These are phyloP conservation scores for Melanostoma mellinum DNA, from an alignment of 2,888 invertebrate genomes.

Conservation along the genomic window DNA sequence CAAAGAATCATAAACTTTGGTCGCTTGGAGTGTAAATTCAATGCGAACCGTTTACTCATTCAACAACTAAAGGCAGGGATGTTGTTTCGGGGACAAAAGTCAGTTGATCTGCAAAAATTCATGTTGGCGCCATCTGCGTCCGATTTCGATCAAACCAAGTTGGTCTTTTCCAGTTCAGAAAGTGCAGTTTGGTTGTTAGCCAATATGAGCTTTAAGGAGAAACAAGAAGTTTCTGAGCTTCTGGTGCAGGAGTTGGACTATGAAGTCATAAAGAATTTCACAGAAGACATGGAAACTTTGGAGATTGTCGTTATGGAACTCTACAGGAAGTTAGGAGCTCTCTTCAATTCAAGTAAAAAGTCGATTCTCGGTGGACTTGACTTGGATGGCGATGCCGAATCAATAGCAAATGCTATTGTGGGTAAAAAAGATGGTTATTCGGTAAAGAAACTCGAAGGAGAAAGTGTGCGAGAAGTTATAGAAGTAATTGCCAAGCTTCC, in stretches of 20 bases:
- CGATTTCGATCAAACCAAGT: conserved; percentile 73
- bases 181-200: conserved; percentile 75
- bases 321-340: conserved; percentile 74
- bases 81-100: conserved; percentile 69
- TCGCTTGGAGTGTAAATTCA: conserved; percentile 77
- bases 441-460: conserved; percentile 73
- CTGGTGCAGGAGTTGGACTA: conserved; percentile 56
- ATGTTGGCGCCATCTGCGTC: conserved; percentile 68
- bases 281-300: conserved; percentile 76
- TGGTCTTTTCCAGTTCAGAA: conserved; percentile 71
- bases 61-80: conserved; percentile 75
- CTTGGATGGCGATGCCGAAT: conserved; percentile 66
- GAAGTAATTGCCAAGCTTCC: conserved; percentile 76
- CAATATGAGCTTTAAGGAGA: conserved; percentile 76
- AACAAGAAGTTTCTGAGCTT: conserved; percentile 73
- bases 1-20: conserved; percentile 81
- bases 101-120: conserved; percentile 67
- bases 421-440: conserved; percentile 44
- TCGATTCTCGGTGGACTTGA: conserved; percentile 73
- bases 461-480: conserved; percentile 71
- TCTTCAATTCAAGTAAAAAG: conserved; percentile 72
- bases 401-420: conserved; percentile 29
- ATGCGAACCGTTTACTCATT: conserved; percentile 77
- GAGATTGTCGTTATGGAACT: conserved; percentile 76
- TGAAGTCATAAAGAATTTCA: conserved; percentile 43